Evolutionary conservation across 1,140 invertebrate species (phyloP).

Genomic region (Drosophila ironensis): DNA sequence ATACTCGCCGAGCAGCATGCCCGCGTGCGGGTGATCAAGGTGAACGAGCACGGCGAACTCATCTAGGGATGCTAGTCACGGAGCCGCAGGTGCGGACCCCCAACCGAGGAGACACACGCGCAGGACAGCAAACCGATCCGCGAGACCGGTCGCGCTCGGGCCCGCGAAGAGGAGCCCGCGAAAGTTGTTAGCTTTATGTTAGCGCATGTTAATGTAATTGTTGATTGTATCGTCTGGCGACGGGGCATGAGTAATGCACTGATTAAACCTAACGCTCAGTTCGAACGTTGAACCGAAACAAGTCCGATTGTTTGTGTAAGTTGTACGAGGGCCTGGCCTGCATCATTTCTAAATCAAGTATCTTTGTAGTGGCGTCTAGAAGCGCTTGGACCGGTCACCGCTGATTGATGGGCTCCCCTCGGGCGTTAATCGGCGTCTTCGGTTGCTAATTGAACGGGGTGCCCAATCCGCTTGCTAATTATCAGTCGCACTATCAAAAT

Average conservation of each 20-base stretch:
- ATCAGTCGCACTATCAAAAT: conserved; percentile 8
- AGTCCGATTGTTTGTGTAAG: not conserved
- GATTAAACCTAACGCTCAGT: conserved; percentile 29
- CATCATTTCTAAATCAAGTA: too few relatives aligned
- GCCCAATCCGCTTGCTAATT: conserved; percentile 23
- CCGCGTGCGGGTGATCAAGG: conserved; percentile 73
- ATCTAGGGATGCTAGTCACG: conserved; percentile 68
- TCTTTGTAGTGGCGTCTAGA: too few relatives aligned
- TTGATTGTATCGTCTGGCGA: conserved; percentile 18
- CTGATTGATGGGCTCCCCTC: too few relatives aligned
- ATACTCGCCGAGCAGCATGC: conserved; percentile 91
- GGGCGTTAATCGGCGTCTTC: too few relatives aligned
- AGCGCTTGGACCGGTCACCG: too few relatives aligned
- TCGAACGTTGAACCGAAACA: conserved; percentile 18
- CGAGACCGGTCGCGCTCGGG: too few relatives aligned
- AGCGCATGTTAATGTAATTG: conserved; percentile 20
- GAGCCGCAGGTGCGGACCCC: conserved; percentile 12
- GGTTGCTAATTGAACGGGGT: conserved; percentile 24
- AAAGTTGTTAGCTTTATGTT: too few relatives aligned
- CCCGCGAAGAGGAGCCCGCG: too few relatives aligned
- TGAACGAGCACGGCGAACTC: conserved; percentile 77
- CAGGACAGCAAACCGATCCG: conserved; percentile 7
- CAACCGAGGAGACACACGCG: conserved; percentile 20
- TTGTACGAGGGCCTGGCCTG: too few relatives aligned
- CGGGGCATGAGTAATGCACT: conserved; percentile 32